phyloP scores from a whole-genome alignment of 2,797 vertebrate species.

The Pantherophis vulpinus region DNA sequence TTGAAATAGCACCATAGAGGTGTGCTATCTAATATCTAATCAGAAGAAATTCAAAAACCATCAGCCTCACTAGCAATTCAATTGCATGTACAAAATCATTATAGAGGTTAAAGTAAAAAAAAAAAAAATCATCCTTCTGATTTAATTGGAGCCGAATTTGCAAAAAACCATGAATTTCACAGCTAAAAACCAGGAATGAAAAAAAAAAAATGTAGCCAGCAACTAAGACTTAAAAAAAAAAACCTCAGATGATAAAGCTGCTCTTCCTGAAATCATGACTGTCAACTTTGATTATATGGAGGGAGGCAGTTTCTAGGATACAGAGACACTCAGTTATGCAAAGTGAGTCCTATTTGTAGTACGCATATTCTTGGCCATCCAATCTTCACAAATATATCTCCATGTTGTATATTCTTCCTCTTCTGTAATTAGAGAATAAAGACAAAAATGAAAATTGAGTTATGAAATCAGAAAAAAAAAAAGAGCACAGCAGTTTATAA shows the following conservation, averaged over 20 bases:
- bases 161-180: background rate
- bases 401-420: background rate
- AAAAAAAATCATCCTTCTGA: background rate
- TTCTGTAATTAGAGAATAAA: background rate
- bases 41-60: background rate
- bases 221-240: background rate
- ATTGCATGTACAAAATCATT: too few relatives aligned
- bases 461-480: background rate
- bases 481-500: background rate
- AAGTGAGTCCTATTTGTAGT: slow-evolving; percentile 14
- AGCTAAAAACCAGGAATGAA: background rate
- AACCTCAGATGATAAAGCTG: slow-evolving; percentile 8
- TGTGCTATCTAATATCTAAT: background rate
- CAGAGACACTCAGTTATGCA: slow-evolving; percentile 8
- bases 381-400: background rate
- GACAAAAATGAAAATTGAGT: background rate
- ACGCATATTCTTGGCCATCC: background rate
- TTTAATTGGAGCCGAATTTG: background rate
- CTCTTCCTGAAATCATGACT: slow-evolving; percentile 2
- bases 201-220: background rate
- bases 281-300: slow-evolving; percentile 19
- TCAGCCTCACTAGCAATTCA: background rate
- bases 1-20: background rate
- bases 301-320: slow-evolving; percentile 16
- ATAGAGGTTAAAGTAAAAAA: background rate